A percentile compares a stretch with the other conserved stretches of the same genome.
Conservation (phyloP, 2,888 invertebrate genomes). For the Orthonevra nobilis region DNA sequence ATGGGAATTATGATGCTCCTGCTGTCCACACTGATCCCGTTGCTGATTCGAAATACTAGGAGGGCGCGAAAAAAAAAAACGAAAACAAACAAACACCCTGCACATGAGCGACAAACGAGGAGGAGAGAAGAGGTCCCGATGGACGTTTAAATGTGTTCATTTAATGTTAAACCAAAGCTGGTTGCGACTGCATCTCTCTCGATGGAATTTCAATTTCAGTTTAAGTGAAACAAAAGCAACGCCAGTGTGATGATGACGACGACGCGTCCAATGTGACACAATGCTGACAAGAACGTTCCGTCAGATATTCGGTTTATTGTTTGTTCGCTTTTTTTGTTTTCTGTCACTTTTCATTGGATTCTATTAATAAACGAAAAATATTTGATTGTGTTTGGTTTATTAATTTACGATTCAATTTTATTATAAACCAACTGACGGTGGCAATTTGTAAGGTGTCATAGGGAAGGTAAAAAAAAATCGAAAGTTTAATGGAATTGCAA, state of each 20-base stretch:
- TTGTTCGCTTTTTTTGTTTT: not conserved
- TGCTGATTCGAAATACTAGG: constrained; percentile 41
- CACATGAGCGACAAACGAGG: too few relatives aligned
- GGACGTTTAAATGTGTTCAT: constrained; percentile 59
- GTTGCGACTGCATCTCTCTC: constrained; percentile 34
- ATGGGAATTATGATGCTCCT: constrained; percentile 62
- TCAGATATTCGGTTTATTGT: constrained; percentile 13
- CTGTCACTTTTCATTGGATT: constrained; percentile 19
- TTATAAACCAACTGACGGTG: constrained; percentile 46
- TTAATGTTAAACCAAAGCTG: constrained; percentile 38
- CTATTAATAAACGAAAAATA: constrained; percentile 64
- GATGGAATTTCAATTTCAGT: constrained; percentile 67
- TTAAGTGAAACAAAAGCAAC: constrained; percentile 46
- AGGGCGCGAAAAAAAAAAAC: not conserved
- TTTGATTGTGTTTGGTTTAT: constrained; percentile 63
- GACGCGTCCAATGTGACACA: constrained; percentile 34
- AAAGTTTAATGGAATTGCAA: too few relatives aligned
- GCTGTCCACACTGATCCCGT: constrained; percentile 61
- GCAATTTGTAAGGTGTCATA: constrained; percentile 56
- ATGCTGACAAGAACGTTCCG: constrained; percentile 23
- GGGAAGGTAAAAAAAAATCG: constrained; percentile 6
- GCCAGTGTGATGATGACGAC: constrained; percentile 1
- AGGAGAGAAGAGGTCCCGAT: constrained; percentile 24
- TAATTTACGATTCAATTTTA: constrained; percentile 68
- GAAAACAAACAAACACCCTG: not conserved